These are phyloP conservation scores for Rattus rattus DNA, from an alignment of 2,113 vertebrate genomes.

Conservation along the genomic window DNA sequence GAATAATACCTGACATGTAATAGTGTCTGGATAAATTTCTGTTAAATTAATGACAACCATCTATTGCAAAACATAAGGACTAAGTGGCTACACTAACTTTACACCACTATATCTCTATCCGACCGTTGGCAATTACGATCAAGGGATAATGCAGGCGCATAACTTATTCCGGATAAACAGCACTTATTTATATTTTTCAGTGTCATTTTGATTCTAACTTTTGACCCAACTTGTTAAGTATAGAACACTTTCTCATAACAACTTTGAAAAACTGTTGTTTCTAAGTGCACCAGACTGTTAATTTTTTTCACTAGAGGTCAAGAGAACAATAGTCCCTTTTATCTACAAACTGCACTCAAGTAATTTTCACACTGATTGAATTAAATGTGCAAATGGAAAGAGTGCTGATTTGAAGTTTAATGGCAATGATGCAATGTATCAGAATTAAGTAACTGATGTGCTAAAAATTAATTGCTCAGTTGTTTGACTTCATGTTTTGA, in stretches of 20 bases:
- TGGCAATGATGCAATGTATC: conserved; percentile 77
- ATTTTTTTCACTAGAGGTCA: conserved; percentile 79
- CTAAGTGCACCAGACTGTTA: conserved; percentile 72
- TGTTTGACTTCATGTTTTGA: conserved; percentile 68
- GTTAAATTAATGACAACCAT: conserved; percentile 10
- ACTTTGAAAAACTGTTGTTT: conserved; percentile 67
- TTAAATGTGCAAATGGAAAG: conserved; percentile 82
- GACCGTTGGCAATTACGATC: background rate
- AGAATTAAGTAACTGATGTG: conserved; percentile 73
- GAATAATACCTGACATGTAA: background rate
- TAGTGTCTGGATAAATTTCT: background rate
- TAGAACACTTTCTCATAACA: background rate
- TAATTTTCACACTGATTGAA: conserved; percentile 82
- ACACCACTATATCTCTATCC: background rate
- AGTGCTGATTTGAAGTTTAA: conserved; percentile 81
- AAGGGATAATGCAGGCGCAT: background rate
- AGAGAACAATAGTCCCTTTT: conserved; percentile 73
- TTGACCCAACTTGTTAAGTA: background rate
- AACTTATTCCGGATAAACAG: conserved; percentile 17
- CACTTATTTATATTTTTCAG: conserved; percentile 36
- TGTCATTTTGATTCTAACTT: conserved; percentile 56
- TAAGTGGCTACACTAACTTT: background rate
- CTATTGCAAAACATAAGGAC: background rate
- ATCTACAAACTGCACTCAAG: conserved; percentile 71
- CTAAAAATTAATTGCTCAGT: conserved; percentile 75